Evolutionary conservation across 2,113 vertebrate species (phyloP).

Genomic region (Nannobrachium achirus): DNA sequence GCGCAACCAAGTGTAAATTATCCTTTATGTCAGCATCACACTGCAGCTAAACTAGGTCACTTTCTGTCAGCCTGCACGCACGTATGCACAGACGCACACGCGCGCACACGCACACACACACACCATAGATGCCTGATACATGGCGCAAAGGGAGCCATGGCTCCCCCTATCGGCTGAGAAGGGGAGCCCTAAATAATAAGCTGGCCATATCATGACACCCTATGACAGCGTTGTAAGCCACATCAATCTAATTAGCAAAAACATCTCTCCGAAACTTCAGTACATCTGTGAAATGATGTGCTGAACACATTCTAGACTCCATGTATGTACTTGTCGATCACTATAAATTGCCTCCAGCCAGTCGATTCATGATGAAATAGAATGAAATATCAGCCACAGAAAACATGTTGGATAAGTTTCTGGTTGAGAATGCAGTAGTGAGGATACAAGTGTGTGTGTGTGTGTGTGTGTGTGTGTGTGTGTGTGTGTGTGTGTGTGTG

Average conservation of each 20-base stretch:
- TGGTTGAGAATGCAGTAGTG: slow-evolving; percentile 21
- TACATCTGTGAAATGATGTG: slow-evolving; percentile 3
- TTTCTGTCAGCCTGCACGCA: neutral
- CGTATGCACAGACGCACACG: slow-evolving; percentile 3
- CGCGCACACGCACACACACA: slow-evolving; percentile 4
- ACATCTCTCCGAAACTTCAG: slow-evolving; percentile 9
- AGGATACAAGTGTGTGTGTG: slow-evolving; percentile 19
- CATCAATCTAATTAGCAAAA: slow-evolving; percentile 13
- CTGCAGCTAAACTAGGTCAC: slow-evolving; percentile 50
- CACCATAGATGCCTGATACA: no score
- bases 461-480: slow-evolving; percentile 17
- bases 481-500: slow-evolving; percentile 9
- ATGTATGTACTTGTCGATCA: neutral
- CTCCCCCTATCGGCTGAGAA: no score
- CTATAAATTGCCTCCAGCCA: slow-evolving; percentile 12
- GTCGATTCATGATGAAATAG: slow-evolving; percentile 62
- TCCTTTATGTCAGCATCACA: slow-evolving; percentile 21
- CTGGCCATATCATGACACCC: no score
- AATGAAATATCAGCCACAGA: slow-evolving; percentile 59
- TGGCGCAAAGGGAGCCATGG: no score
- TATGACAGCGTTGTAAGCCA: neutral
- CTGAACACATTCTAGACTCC: slow-evolving; percentile 16
- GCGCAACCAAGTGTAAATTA: no score
- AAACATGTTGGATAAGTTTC: slow-evolving; percentile 20
- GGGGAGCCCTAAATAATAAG: no score